phyloP scores from a whole-genome alignment of 2,888 invertebrate genomes.

The Watsonalla cultraria region DNA sequence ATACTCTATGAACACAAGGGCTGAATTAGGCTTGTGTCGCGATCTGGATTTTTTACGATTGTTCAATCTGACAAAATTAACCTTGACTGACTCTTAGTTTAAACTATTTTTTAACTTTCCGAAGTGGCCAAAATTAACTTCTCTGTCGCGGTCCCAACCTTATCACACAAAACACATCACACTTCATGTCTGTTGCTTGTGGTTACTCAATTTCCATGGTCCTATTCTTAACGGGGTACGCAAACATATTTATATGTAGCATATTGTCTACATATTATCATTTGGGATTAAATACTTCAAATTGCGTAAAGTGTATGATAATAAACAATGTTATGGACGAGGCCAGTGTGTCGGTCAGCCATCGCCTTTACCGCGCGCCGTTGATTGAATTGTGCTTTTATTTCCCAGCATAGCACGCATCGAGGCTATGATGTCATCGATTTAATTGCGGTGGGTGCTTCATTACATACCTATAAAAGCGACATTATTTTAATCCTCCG shows the following conservation, averaged over 20 bases:
- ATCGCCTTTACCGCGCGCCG: constrained; percentile 17
- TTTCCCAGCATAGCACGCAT: constrained; percentile 57
- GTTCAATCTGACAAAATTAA: background rate
- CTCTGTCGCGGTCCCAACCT: background rate
- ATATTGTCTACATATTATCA: no score
- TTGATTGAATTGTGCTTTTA: constrained; percentile 69
- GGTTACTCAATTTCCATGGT: no score
- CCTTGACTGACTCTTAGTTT: background rate
- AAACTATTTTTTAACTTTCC: background rate
- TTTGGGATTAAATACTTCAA: no score
- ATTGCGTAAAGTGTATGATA: no score
- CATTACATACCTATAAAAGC: constrained; percentile 59
- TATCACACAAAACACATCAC: no score
- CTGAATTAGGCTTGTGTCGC: no score
- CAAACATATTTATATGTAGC: no score
- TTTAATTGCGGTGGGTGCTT: constrained; percentile 66
- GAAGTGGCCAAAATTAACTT: background rate
- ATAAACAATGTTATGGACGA: constrained; percentile 8
- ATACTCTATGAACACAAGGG: no score
- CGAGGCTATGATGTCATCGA: constrained; percentile 67
- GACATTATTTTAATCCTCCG: constrained; percentile 47
- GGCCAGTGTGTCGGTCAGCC: constrained; percentile 18
- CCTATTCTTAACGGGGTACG: no score
- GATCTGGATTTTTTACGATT: no score
- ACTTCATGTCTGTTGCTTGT: no score